Conservation (phyloP, 2,797 vertebrate species). For the Artibeus lituratus region DNA sequence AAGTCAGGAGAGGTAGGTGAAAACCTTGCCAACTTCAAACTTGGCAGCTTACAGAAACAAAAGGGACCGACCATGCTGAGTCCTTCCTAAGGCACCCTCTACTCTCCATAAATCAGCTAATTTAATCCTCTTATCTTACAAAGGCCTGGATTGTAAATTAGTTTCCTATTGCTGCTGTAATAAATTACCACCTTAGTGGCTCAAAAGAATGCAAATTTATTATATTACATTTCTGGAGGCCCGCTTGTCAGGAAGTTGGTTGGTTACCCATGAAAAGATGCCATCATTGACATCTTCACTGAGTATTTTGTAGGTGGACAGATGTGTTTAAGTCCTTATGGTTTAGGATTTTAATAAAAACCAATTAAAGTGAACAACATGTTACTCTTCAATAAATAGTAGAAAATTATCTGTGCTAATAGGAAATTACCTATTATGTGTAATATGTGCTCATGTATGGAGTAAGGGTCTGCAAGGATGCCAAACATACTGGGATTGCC, state of each 20-base stretch:
- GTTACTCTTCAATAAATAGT: neutral
- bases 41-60: neutral
- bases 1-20: neutral
- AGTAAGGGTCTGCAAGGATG: neutral
- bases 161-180: neutral
- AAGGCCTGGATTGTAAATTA: neutral
- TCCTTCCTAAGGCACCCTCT: neutral
- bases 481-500: neutral
- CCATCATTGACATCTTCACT: neutral
- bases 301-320: neutral
- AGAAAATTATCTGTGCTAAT: neutral
- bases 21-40: neutral
- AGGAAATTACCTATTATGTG: neutral
- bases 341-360: neutral
- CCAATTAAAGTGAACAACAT: neutral
- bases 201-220: neutral
- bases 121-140: neutral
- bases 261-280: neutral
- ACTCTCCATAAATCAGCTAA: neutral
- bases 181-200: neutral
- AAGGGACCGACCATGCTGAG: neutral
- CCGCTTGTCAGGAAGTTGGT: neutral
- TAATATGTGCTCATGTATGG: neutral
- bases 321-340: neutral
- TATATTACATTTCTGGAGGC: neutral